Base-by-base conservation (phyloP, 2,888 invertebrate genomes). In the Atethmia centrago region DNA sequence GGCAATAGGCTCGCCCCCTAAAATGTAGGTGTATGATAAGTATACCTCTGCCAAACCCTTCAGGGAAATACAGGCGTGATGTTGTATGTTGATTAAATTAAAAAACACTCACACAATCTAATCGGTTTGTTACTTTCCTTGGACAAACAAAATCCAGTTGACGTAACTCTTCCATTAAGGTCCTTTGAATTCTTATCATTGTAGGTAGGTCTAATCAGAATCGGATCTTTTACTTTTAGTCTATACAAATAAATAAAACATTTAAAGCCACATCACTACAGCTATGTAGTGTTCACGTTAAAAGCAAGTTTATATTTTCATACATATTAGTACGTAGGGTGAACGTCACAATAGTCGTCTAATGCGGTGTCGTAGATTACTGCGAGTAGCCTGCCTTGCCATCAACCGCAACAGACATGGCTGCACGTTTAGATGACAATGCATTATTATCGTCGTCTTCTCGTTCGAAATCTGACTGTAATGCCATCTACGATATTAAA, bases 361-460 rank as follows among this genome's bases (percentile, higher is more conserved):
- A 82, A 83, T 83, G 67, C 76, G 71, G 42, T 61, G 55, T 66
- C 69, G 77, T 74, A 84, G 84, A 84, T 83, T 75, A 83, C 67
- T 70, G 64, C 62, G 69, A 73, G 68, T 65, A 68, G 70, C 53
- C 71, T 53, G 74, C 51, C 73, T 79, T 62, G 55, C 51, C 47
- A 56, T 66, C 70, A 70, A 81, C 81, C 77, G 77, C 77, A 86
- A 74, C 71, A 69, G 74, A 82, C 76, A 63, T 49, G 67, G 59
- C 74, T 55, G 61, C 66, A 65, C 64, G 56, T 68, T 80, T 59
- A 79, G 58, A 78, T 74, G 69, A 79, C 80, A 83, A 75, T 80
- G 75, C 74, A 75, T 75, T 79, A 83, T 82, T 86, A 66, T 75
- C 72, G 59, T 67, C 76, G 28, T 51, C 68, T 64, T n/a, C 62